Evolutionary conservation across 2,797 vertebrate genomes (phyloP).

Genomic region (Buphagus erythrorhynchus): DNA sequence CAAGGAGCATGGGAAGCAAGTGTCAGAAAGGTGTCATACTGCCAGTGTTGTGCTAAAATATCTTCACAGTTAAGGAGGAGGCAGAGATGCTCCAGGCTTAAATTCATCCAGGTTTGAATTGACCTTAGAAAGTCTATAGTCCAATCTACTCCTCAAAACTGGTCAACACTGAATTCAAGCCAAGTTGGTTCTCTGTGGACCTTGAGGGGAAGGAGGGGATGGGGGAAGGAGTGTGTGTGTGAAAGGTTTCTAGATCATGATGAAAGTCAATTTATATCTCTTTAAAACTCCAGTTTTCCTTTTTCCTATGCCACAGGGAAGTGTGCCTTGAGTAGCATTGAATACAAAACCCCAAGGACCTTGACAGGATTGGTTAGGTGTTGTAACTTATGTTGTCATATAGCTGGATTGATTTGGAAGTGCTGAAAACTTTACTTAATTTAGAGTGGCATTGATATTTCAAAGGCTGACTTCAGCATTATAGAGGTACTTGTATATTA

Average conservation of each 20-base stretch:
- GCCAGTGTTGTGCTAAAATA: neutral
- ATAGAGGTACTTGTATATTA: neutral
- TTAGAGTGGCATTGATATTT: neutral
- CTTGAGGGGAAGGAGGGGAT: neutral
- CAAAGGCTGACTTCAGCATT: neutral
- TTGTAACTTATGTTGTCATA: neutral
- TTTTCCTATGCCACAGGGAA: neutral
- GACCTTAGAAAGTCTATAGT: neutral
- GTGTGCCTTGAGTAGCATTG: neutral
- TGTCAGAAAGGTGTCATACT: neutral
- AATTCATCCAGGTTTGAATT: neutral
- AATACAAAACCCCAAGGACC: neutral
- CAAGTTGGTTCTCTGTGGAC: neutral
- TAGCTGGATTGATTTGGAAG: neutral
- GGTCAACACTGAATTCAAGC: neutral
- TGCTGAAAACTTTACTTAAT: neutral
- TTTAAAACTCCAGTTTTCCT: neutral
- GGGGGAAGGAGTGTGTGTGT: too few species aligned
- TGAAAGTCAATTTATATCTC: neutral
- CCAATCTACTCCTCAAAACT: neutral
- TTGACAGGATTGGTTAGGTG: neutral
- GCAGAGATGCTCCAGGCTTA: neutral
- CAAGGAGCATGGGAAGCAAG: neutral
- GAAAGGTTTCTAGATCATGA: neutral
- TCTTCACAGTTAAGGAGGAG: neutral